Percentiles rank a stretch among this genome's conserved stretches.
These are phyloP conservation scores for Camponotus pennsylvanicus DNA, from an alignment of 1,140 invertebrate species.

Conservation along the genomic window DNA sequence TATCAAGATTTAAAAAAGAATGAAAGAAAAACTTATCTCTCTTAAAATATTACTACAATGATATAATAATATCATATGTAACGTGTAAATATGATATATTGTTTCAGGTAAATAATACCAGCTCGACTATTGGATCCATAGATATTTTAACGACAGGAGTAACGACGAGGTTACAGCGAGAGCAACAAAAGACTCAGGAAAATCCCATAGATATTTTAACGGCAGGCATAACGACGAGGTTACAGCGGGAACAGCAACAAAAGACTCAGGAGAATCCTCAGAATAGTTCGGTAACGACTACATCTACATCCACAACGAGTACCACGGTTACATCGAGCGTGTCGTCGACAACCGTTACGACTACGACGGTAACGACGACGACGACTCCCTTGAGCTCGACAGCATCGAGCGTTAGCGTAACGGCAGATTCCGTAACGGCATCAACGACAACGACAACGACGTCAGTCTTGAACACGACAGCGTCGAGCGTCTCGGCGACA, in stretches of 20 bases:
- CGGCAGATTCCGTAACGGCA: slow-evolving; percentile 69
- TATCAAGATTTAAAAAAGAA: neutral
- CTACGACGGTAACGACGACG: slow-evolving; percentile 72
- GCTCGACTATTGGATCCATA: slow-evolving; percentile 84
- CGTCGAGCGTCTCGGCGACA: slow-evolving; percentile 79
- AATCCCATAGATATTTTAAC: slow-evolving; percentile 89
- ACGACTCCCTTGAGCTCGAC: slow-evolving; percentile 76
- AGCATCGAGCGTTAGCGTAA: slow-evolving; percentile 69
- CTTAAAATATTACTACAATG: neutral
- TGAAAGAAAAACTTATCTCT: neutral
- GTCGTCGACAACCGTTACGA: slow-evolving; percentile 76
- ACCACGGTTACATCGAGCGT: slow-evolving; percentile 71
- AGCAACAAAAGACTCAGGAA: slow-evolving; percentile 89
- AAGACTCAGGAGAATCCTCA: slow-evolving; percentile 87
- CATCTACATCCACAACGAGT: slow-evolving; percentile 77
- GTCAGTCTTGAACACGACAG: slow-evolving; percentile 78
- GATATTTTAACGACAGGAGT: slow-evolving; percentile 91
- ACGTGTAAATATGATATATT: slow-evolving; percentile 19
- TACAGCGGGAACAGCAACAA: slow-evolving; percentile 92
- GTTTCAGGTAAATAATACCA: slow-evolving; percentile 85
- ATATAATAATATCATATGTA: neutral
- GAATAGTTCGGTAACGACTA: slow-evolving; percentile 77
- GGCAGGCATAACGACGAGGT: slow-evolving; percentile 91
- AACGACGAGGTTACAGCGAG: slow-evolving; percentile 92
- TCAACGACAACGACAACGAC: slow-evolving; percentile 74